Evolutionary conservation across 2,888 invertebrate genomes (phyloP).

Genomic region (Himalopsyche anomala): DNA sequence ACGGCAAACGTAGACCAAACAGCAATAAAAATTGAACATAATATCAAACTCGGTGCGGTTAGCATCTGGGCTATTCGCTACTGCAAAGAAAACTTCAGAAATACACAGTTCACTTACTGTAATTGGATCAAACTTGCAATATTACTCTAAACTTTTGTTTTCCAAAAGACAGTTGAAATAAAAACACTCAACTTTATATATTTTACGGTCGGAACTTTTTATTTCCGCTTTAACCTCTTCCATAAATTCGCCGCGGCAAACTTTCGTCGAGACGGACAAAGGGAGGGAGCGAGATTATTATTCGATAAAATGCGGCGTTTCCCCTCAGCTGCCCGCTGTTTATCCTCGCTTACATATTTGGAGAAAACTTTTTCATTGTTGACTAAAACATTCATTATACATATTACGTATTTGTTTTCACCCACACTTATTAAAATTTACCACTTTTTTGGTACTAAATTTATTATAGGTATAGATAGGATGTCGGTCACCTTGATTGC

Average conservation of each 20-base stretch:
- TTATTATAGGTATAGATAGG: too few species aligned
- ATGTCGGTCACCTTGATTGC: too few species aligned
- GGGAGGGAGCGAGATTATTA: background rate
- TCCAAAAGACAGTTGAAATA: slow-evolving; percentile 15
- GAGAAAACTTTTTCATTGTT: background rate
- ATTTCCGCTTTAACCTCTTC: background rate
- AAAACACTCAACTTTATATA: slow-evolving; percentile 12
- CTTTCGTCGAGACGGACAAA: background rate
- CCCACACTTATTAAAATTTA: too few species aligned
- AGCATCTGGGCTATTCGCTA: too few species aligned
- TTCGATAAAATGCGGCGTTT: slow-evolving; percentile 9
- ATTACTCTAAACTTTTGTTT: slow-evolving; percentile 21
- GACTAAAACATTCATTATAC: background rate
- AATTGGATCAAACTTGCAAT: slow-evolving; percentile 14
- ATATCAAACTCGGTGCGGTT: too few species aligned
- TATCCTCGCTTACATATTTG: background rate
- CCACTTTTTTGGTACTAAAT: too few species aligned
- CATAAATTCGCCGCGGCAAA: slow-evolving; percentile 14
- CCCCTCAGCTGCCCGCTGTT: background rate
- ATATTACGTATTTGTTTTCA: background rate
- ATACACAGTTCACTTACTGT: slow-evolving; percentile 25
- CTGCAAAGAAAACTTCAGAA: background rate
- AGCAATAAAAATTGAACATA: too few species aligned
- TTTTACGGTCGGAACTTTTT: background rate
- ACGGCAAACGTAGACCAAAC: too few species aligned